phyloP scores from a whole-genome alignment of 2,888 invertebrate species.

The Ectropis crepuscularia region DNA sequence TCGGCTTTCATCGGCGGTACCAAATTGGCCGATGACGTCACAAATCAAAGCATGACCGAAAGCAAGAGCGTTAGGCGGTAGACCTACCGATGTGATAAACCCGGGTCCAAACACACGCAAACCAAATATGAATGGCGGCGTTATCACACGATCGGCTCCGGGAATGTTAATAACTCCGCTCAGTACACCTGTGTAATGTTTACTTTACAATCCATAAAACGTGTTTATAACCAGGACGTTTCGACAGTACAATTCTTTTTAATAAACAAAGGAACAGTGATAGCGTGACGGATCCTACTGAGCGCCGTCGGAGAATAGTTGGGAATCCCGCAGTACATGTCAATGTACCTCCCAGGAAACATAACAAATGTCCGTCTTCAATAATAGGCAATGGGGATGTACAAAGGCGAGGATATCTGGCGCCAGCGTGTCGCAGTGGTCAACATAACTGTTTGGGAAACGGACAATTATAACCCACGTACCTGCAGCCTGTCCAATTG shows the following conservation, averaged over 20 bases:
- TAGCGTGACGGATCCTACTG: conserved; percentile 41
- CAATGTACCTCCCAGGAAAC: conserved; percentile 52
- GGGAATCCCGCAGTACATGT: conserved; percentile 44
- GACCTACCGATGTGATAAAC: conserved; percentile 32
- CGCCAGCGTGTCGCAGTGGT: conserved; percentile 71
- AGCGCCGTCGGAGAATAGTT: conserved; percentile 54
- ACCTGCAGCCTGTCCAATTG: conserved; percentile 65
- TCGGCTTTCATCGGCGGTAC: too few relatives aligned
- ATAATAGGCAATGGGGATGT: conserved; percentile 53
- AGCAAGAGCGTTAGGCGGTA: too few relatives aligned
- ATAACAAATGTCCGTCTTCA: conserved; percentile 52
- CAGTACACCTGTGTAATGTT: conserved; percentile 33
- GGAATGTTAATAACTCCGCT: conserved; percentile 37
- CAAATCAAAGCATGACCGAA: too few relatives aligned
- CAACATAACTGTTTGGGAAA: conserved; percentile 69
- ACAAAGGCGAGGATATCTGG: conserved; percentile 70
- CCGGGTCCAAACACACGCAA: conserved; percentile 51
- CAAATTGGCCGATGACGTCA: too few relatives aligned
- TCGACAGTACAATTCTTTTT: conserved; percentile 29
- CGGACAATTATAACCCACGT: conserved; percentile 56
- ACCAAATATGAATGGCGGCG: conserved; percentile 51
- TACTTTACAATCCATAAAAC: conserved; percentile 25
- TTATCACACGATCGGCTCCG: conserved; percentile 34
- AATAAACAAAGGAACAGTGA: conserved; percentile 35
- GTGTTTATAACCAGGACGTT: conserved; percentile 30